Evolutionary conservation across 2,113 vertebrate species (phyloP).

Genomic region (Rhea pennata): DNA sequence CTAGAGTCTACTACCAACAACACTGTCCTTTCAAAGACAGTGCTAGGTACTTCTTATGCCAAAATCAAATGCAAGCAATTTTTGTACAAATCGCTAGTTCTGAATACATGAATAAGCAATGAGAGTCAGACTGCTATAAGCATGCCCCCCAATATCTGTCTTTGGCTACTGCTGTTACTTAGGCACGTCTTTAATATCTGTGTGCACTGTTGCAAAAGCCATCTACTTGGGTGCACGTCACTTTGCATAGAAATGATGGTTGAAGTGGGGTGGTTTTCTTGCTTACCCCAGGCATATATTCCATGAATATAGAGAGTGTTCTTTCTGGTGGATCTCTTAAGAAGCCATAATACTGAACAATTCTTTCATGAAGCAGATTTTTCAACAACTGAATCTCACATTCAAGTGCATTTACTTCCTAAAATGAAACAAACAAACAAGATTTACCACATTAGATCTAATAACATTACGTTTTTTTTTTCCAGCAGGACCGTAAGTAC

Average conservation of each 20-base stretch:
- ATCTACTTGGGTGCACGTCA: not conserved
- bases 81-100: not conserved
- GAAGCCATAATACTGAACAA: slow-evolving; percentile 98
- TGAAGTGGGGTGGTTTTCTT: not conserved
- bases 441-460: not conserved
- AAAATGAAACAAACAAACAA: not conserved
- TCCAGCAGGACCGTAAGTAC: not conserved
- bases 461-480: not conserved
- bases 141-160: not conserved
- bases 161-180: not conserved
- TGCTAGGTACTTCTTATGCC: not conserved
- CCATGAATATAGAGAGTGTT: slow-evolving; percentile 99
- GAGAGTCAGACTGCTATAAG: not conserved
- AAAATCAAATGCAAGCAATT: not conserved
- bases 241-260: not conserved
- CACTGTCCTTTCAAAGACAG: not conserved
- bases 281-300: slow-evolving; percentile 98
- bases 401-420: slow-evolving; percentile 98
- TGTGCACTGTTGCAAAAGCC: not conserved
- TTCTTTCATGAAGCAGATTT: slow-evolving; percentile 94
- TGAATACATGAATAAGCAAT: not conserved
- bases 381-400: slow-evolving; percentile 99
- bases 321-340: slow-evolving; percentile 91
- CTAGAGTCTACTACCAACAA: not conserved
- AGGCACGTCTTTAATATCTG: not conserved